Base-by-base conservation (phyloP, 2,113 vertebrate species). In the Tiliqua scincoides region DNA sequence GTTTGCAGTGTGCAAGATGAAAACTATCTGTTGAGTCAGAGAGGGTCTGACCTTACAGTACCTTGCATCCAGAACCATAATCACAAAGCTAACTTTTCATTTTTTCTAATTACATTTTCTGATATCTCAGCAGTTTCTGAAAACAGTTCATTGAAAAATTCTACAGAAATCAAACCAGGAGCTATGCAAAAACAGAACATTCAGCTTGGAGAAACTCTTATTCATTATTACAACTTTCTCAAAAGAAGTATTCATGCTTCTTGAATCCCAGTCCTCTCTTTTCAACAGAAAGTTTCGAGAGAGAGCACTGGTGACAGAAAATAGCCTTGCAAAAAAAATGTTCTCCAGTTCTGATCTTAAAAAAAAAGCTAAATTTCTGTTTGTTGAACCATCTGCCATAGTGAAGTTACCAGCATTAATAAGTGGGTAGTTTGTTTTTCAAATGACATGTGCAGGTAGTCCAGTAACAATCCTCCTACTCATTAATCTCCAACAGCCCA, bases 41-140 rank as follows among this genome's bases (percentile, higher is more conserved):
- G 65, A 27, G 30, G 48, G 61, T 20, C 67, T 82, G 43, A 82
- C n/a, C 65, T 35, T 68, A 35, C 21, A 71, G 23, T 71, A 48
- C n/a, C 32, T 27, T 57, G 32, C 57, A 21, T 70, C 32, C 15
- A 15, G n/a, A n/a, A n/a, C n/a, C n/a, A 71, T 65, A 70, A 57
- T 71, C 48, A 37, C 37, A 48, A 25, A 82, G 21, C 65, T 82
- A 57, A 15, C 67, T 71, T 82, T 18, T 57, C 57, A 70, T 82
- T 70, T 68, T 82, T n/a, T n/a, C n/a, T n/a, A n/a, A n/a, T n/a
- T n/a, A n/a, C n/a, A 21, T 82, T 35, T 71, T 57, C 52, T 82
- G 52, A 37, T 82, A 59, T 72, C 25, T 83, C 68, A 83, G 52
- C 68, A 73, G 35, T 82, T 18, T 43, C 63, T 52, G 62, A 65